Base-by-base conservation (phyloP, 1,140 invertebrate genomes). In the Parapsyche elsis region DNA sequence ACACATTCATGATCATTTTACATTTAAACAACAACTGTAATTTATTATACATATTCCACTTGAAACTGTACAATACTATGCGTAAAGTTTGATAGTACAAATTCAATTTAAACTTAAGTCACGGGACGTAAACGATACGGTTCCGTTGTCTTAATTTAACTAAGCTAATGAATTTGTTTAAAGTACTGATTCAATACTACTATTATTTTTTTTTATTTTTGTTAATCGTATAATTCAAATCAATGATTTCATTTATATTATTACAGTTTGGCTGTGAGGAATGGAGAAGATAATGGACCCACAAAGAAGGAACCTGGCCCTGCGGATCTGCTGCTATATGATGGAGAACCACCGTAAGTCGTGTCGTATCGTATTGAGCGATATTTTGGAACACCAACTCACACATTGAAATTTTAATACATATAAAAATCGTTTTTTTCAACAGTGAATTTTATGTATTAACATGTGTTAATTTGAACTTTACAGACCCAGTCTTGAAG, bases 401-500 rank as follows among this genome's bases (percentile, higher is more conserved):
- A 5, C 64, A 4, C 23, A 73, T 45, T 73, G 10, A 73, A 14
- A 73, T 45, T 38, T 1, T 30, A 44, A 73, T 44, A n/a, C 26
- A 73, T 49, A 49, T 9, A 9, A 49, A 9, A n/a, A 49, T 9
- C 46, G n/a, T 49, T 49, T 49, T 49, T 9, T 49, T 64, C 9
- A 10, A 64, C 10, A 64, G 59, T 64, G 59, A 9, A 21, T 57
- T 57, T 21, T 21, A 57, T 10, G 19, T 38, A 38, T 38, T 7
- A 4, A 38, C 30, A 38, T 38, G 30, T 38, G 5, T 61, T 23
- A 10, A 21, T 71, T 19, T 26, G 10, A 26, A 30, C 86, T 76
- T 93, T 92, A 64, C 90, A 97, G 96, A 84, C 94, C 96, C 83
- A 93, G 94, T 80, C 90, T 97, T 85, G 97, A 98, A 84, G 97